These are phyloP conservation scores for Drosophila koepferae DNA, from an alignment of 2,888 invertebrate genomes.

Conservation along the genomic window DNA sequence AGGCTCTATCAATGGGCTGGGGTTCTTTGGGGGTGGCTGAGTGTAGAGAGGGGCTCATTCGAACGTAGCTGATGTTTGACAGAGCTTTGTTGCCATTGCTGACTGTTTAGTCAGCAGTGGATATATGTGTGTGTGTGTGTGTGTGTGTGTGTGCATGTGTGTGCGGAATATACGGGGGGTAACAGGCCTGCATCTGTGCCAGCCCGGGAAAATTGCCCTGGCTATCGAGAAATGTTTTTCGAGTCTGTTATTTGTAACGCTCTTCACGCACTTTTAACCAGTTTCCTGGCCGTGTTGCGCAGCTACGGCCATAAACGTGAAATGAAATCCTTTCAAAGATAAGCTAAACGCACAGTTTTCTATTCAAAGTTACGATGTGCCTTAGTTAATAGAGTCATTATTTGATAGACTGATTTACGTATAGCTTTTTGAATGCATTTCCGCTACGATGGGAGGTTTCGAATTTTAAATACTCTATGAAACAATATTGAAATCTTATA, in stretches of 20 bases:
- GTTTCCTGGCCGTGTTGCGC: constrained; percentile 28
- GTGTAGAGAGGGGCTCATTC: constrained; percentile 41
- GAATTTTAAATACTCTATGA: not conserved
- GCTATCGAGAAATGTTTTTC: constrained; percentile 14
- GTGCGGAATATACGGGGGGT: constrained; percentile 15
- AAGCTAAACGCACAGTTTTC: constrained; percentile 14
- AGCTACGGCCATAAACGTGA: constrained; percentile 2
- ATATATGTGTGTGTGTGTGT: constrained; percentile 8
- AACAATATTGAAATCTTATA: not conserved
- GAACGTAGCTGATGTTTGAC: constrained; percentile 71
- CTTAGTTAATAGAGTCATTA: constrained; percentile 33
- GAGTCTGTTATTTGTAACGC: constrained; percentile 49
- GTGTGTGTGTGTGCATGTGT: constrained; percentile 2
- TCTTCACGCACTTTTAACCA: constrained; percentile 53
- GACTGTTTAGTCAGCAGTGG: constrained; percentile 38
- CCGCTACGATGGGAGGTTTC: not conserved
- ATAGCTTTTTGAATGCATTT: not conserved
- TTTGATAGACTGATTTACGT: constrained; percentile 20
- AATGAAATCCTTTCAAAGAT: not conserved
- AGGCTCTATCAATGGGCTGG: constrained; percentile 38
- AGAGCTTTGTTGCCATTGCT: constrained; percentile 71
- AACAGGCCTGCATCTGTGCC: constrained; percentile 34
- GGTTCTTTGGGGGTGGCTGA: not conserved
- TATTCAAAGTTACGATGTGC: constrained; percentile 22
- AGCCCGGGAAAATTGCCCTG: constrained; percentile 16